A percentile compares a stretch with the other conserved stretches of the same genome.
Conservation (phyloP, 2,797 vertebrate species). For the Phalloptychus januarius region DNA sequence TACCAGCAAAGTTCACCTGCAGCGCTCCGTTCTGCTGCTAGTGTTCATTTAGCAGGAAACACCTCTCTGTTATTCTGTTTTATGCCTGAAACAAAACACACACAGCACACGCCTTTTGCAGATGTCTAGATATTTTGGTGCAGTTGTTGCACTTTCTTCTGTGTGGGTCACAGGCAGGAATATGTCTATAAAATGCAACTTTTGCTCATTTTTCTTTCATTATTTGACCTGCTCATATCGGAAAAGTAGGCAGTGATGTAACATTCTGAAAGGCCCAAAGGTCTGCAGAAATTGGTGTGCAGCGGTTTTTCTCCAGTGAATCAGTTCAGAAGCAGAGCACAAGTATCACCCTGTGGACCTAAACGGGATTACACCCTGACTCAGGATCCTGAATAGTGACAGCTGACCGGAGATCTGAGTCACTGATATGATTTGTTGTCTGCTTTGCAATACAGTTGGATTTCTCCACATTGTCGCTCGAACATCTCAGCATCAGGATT, state of each 20-base stretch:
- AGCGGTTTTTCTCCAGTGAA: not conserved
- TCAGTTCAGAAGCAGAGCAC: conserved; percentile 54
- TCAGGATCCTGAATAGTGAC: not conserved
- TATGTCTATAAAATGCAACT: not conserved
- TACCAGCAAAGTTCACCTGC: conserved; percentile 54
- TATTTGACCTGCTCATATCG: conserved; percentile 12
- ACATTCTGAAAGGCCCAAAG: conserved; percentile 9
- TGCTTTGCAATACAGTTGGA: not conserved
- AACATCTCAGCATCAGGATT: not conserved
- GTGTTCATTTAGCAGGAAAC: conserved; percentile 51
- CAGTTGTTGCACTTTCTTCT: conserved; percentile 14
- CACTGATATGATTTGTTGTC: not conserved
- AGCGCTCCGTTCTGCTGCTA: conserved; percentile 31
- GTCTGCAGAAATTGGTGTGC: conserved; percentile 10
- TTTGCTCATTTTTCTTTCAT: not conserved
- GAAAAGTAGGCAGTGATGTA: not conserved
- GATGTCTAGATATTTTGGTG: conserved; percentile 10
- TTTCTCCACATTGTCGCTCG: not conserved
- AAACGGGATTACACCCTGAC: conserved; percentile 2
- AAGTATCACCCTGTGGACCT: conserved; percentile 72
- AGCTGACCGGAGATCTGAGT: not conserved
- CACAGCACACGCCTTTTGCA: not conserved
- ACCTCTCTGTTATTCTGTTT: conserved; percentile 21
- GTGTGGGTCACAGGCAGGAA: not conserved
- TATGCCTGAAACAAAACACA: conserved; percentile 17